A percentile compares a stretch with the other conserved stretches of the same genome.
Conservation (phyloP, 1,140 invertebrate species). For the Maconellicoccus hirsutus region DNA sequence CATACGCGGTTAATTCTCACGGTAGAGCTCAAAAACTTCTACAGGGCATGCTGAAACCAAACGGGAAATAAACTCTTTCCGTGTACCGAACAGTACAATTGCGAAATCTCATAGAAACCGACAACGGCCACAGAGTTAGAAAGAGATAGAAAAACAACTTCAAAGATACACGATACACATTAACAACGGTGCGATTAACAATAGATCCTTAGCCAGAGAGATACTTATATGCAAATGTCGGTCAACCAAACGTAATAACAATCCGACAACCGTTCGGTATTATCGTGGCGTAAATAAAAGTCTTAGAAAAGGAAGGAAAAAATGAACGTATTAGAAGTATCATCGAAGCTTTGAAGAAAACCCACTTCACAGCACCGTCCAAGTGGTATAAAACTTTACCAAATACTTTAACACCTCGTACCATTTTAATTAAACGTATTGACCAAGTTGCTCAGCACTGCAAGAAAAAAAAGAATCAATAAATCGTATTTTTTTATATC, state of each 20-base stretch:
- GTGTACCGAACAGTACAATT: background rate
- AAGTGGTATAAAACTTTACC: background rate
- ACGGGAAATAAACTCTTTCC: slow-evolving; percentile 7
- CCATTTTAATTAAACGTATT: no score
- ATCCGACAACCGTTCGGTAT: slow-evolving; percentile 17
- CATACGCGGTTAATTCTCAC: background rate
- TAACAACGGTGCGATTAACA: slow-evolving; percentile 14
- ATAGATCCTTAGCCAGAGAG: slow-evolving; percentile 8
- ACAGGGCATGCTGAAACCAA: background rate
- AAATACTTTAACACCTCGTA: no score
- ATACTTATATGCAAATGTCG: slow-evolving; percentile 22
- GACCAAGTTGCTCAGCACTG: no score
- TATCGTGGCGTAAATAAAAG: slow-evolving; percentile 14
- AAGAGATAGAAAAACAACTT: slow-evolving; percentile 16
- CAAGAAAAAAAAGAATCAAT: no score
- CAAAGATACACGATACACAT: slow-evolving; percentile 21
- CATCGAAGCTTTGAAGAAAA: background rate
- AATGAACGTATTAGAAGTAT: background rate
- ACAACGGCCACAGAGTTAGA: background rate
- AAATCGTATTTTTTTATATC: no score
- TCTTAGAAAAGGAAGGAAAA: background rate
- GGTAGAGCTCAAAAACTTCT: background rate
- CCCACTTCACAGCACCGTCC: background rate
- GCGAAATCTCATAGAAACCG: slow-evolving; percentile 7
- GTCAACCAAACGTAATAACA: slow-evolving; percentile 19